These are phyloP conservation scores for Drosophila nr. medialis DNA, from an alignment of 2,888 invertebrate genomes.

Conservation along the genomic window DNA sequence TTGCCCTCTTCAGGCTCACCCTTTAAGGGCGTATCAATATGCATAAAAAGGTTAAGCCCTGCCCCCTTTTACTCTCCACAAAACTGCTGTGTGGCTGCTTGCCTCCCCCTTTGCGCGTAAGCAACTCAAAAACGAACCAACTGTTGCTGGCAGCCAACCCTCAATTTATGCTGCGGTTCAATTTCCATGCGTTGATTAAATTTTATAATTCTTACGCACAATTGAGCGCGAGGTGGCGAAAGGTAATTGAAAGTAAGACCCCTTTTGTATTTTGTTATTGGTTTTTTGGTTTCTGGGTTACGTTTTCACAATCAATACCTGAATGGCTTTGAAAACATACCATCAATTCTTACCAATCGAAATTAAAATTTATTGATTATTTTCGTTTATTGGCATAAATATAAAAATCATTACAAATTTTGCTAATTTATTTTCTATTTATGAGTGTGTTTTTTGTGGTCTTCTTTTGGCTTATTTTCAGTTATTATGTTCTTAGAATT, in stretches of 20 bases:
- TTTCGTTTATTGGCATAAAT: slow-evolving; percentile 3
- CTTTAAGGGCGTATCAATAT: slow-evolving; percentile 49
- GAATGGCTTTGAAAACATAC: slow-evolving; percentile 22
- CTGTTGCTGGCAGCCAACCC: slow-evolving; percentile 49
- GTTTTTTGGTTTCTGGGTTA: not conserved
- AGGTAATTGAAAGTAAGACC: slow-evolving; percentile 23
- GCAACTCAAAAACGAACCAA: slow-evolving; percentile 22
- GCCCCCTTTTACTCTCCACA: not conserved
- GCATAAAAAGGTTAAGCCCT: slow-evolving; percentile 44
- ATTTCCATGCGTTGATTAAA: slow-evolving; percentile 64
- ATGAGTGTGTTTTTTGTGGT: not conserved
- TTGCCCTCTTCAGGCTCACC: not conserved
- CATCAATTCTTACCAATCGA: slow-evolving; percentile 15
- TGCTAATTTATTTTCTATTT: not conserved
- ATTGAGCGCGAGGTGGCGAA: slow-evolving; percentile 28
- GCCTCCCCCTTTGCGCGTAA: not conserved
- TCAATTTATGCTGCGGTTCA: slow-evolving; percentile 20
- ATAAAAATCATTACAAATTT: not conserved
- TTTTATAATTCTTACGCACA: slow-evolving; percentile 71
- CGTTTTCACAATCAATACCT: slow-evolving; percentile 1
- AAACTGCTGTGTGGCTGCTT: not conserved
- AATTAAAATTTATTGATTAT: not conserved
- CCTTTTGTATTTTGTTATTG: not conserved
- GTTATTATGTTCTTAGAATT: not conserved
- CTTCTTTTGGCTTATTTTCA: not conserved